Evolutionary conservation across 1,140 invertebrate species (phyloP), one percentile per base, ranked within the genome.

Genomic region (Dreissena polymorpha): DNA sequence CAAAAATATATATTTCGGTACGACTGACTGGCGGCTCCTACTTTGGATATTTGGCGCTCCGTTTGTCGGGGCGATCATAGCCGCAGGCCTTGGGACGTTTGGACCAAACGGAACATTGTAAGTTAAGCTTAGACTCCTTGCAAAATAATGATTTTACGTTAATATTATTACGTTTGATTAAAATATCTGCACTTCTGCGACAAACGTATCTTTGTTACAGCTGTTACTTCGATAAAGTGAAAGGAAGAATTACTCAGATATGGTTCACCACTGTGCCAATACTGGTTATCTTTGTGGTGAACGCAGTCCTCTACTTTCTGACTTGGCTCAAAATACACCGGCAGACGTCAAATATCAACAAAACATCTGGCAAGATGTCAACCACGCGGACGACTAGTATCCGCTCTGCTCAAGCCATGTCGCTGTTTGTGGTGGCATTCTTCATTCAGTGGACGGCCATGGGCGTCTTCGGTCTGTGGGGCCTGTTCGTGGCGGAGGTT

Each of bases 391-490:
- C 60, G 23, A 69, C 79, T 13, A 75, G 80, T 25, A 63, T 50
- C 14, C 75, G 69, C n/a, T 84, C 84, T 14, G 86, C 86, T 6
- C 81, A 74, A 64, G 69, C 82, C 16, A 87, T 87, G 86, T 85
- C 84, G 7, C 29, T 87, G 49, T 87, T 87, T 67, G 86, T 87
- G 0, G 83, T 65, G 0, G 86, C 84, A 0, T 87, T 87, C 67
- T 84, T 87, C 51, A 78, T 87, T 13, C 86, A 87, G n/a, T 87
- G 86, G 86, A 84, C 81, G 81, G 81, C 84, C 0, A 63, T 87
- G 71, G 81, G 76, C 10, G 49, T 87, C 10, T 81, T 75, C 64
- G 84, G 86, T 18, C 73, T 85, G 8, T 87, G 86, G 86, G 84
- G 74, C 13, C 55, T 81, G 7, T 65, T 81, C 1, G 68, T 29